phyloP scores from a whole-genome alignment of 2,888 invertebrate species.

The Erebia palarica region DNA sequence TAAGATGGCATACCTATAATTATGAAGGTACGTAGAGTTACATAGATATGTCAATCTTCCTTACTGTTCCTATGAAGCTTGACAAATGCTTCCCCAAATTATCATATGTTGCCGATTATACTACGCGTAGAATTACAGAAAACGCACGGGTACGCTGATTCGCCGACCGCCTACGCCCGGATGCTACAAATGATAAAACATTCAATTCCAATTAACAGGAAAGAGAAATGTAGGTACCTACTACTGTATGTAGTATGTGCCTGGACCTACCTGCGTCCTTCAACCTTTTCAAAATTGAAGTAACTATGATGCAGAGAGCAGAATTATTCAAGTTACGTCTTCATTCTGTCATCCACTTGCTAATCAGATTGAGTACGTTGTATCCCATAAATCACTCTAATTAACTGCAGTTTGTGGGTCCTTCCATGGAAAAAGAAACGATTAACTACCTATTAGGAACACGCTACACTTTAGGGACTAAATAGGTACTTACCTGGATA shows the following conservation, averaged over 20 bases:
- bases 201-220: constrained; percentile 40
- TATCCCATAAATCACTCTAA: no score
- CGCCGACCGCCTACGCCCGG: constrained; percentile 38
- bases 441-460: no score
- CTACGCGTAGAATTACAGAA: neutral
- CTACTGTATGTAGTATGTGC: neutral
- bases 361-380: no score
- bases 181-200: constrained; percentile 41
- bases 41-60: neutral
- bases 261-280: neutral
- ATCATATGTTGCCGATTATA: constrained; percentile 2
- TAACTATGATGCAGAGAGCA: no score
- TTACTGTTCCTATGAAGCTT: neutral
- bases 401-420: no score
- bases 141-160: constrained; percentile 29
- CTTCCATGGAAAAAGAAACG: no score
- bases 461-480: no score
- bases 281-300: neutral
- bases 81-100: constrained; percentile 19
- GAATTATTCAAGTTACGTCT: no score
- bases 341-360: no score
- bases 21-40: neutral
- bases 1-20: no score
- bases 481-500: no score
- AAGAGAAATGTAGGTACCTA: constrained; percentile 37